These are phyloP conservation scores for Huso huso DNA, from an alignment of 2,797 vertebrate species.

Conservation along the genomic window DNA sequence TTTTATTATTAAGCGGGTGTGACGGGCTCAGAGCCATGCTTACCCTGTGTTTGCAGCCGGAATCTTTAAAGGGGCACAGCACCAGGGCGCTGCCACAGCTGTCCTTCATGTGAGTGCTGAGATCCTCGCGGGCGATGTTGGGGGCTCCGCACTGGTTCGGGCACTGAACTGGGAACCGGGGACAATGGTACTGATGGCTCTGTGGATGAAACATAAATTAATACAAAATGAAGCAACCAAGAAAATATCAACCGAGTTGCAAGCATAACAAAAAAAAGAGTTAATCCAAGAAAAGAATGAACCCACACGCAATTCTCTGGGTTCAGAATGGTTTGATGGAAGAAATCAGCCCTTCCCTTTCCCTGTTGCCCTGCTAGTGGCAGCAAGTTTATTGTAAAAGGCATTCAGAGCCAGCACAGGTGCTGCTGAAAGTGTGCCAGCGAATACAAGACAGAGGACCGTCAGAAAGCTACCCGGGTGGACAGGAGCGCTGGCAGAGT, in stretches of 20 bases:
- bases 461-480: neutral
- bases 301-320: too few relatives aligned
- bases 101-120: conserved; percentile 86
- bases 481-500: neutral
- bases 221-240: too few relatives aligned
- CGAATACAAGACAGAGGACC: neutral
- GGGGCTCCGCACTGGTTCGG: conserved; percentile 89
- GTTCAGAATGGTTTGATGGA: too few relatives aligned
- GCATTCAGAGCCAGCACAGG: neutral
- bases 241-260: neutral
- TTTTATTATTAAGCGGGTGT: too few relatives aligned
- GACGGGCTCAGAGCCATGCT: conserved; percentile 27
- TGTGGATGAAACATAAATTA: conserved; percentile 30
- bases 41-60: conserved; percentile 95
- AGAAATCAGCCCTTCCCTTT: too few relatives aligned
- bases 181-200: conserved; percentile 97
- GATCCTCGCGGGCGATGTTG: conserved; percentile 84
- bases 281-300: too few relatives aligned
- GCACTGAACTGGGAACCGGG: conserved; percentile 85
- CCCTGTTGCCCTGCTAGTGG: too few relatives aligned
- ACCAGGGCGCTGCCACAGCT: conserved; percentile 85
- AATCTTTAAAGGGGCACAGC: conserved; percentile 94
- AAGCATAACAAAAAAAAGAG: too few relatives aligned
- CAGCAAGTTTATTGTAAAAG: too few relatives aligned
- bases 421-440: neutral